Base-by-base conservation (phyloP, 2,888 invertebrate genomes). In the Gymnosoma rotundatum region DNA sequence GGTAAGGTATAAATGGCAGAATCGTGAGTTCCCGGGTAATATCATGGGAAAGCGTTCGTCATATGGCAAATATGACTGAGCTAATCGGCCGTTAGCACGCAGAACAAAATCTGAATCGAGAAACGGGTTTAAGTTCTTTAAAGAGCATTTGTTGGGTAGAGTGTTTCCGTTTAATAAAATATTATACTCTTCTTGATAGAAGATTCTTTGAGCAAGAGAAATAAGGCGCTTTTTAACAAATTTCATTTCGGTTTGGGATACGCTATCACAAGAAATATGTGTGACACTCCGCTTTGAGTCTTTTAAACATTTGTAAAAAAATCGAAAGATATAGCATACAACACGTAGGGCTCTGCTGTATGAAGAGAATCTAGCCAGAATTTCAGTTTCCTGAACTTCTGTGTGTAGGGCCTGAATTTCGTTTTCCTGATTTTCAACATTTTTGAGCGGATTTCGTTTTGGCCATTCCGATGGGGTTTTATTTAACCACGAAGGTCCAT, bases 381-480 rank as follows among this genome's bases (percentile, higher is more conserved):
- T 42, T 18, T 70, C 70, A 25, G 25, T 25, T 9, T 7, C 14
- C 38, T 20, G 12, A 54, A 38, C n/a, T 20, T 52, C 20, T 0
- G 36, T 20, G 18, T 52, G 67, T 1, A 67, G 12, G 7, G 36
- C n/a, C 12, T 25, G 2, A 25, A 25, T 25, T 25, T 25, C 25
- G 25, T 52, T 36, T 12, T 9, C 16, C 0, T 36, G 12, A 18
- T 67, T 32, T 36, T 20, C 14, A 8, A 6, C n/a, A 12, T 6
- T 18, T 9, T 42, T 25, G 32, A 69, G n/a, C 1, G 69, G 61
- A n/a, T 69, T 78, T 54, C 54, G 7, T 16, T 61, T 63, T 45
- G 69, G 69, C 69, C 78, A 78, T 54, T 36, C 38, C 7, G 69
- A 42, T 2, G 21, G 9, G 54, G 54, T 3, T 63, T 70, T 1